phyloP scores from a whole-genome alignment of 2,797 vertebrate genomes.

The Sebastes paucispinis region DNA sequence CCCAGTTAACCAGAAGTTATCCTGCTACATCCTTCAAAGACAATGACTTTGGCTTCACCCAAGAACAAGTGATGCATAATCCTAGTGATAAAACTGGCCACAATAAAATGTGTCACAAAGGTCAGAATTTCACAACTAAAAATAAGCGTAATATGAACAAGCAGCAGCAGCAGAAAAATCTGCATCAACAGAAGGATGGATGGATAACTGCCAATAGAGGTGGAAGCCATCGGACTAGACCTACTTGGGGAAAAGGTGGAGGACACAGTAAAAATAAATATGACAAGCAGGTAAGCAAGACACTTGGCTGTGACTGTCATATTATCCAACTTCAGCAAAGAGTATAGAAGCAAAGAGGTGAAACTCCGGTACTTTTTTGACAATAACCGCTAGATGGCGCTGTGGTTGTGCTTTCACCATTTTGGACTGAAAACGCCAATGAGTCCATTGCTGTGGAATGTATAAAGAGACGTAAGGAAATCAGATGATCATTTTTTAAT shows the following conservation, averaged over 20 bases:
- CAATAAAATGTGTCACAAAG: not conserved
- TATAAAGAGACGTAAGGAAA: no score
- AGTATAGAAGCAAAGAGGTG: no score
- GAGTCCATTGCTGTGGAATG: no score
- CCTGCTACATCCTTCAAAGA: not conserved
- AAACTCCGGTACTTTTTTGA: no score
- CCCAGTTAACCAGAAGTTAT: not conserved
- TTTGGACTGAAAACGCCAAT: no score
- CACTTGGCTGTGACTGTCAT: not conserved
- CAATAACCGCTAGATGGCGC: no score
- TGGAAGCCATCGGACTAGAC: not conserved
- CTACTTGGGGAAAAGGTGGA: not conserved
- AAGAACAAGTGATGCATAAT: not conserved
- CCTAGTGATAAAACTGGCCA: not conserved
- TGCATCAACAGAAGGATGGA: not conserved
- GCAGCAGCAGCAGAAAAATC: not conserved
- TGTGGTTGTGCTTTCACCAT: no score
- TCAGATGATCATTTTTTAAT: no score
- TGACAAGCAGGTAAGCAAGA: constrained; percentile 19
- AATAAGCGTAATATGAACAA: not conserved
- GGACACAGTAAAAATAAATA: not conserved
- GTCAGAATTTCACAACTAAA: not conserved
- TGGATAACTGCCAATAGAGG: not conserved
- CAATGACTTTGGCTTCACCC: not conserved
- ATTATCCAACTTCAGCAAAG: not conserved